Conservation (phyloP, 2,797 vertebrate species). For the Spinus olivaceus region DNA sequence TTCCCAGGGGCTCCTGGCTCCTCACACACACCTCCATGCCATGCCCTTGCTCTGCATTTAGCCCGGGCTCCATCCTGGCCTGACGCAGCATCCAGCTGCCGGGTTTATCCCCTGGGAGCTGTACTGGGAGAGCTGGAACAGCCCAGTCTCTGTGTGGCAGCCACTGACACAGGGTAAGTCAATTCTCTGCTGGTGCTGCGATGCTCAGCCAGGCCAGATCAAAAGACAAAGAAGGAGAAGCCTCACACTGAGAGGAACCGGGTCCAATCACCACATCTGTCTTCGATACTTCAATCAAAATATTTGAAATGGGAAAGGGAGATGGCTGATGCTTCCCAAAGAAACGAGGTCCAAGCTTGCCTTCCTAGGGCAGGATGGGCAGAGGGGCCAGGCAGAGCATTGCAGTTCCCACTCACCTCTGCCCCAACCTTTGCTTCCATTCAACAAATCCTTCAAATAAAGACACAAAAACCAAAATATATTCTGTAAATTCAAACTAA, state of each 20-base stretch:
- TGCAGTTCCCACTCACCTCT: background rate
- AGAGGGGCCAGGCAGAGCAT: background rate
- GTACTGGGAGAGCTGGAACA: background rate
- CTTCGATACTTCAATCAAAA: background rate
- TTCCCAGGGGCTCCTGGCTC: background rate
- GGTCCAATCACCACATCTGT: background rate
- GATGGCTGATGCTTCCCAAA: background rate
- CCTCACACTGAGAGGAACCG: background rate
- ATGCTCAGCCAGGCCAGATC: background rate
- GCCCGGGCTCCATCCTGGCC: background rate
- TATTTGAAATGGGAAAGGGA: background rate
- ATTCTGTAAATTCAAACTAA: background rate
- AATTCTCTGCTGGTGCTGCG: background rate
- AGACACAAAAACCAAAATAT: background rate
- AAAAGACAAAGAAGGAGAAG: constrained; percentile 15
- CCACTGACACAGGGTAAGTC: constrained; percentile 26
- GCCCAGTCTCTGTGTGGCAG: background rate
- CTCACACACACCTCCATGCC: background rate
- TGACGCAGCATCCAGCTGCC: background rate
- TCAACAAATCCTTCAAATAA: background rate
- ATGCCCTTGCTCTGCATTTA: background rate
- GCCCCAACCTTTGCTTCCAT: background rate
- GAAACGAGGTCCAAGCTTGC: accelerated
- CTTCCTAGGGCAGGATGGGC: background rate
- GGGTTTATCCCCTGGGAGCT: background rate